These are phyloP conservation scores for Sarcophaga subvicina DNA, from an alignment of 2,888 invertebrate genomes.

Conservation along the genomic window DNA sequence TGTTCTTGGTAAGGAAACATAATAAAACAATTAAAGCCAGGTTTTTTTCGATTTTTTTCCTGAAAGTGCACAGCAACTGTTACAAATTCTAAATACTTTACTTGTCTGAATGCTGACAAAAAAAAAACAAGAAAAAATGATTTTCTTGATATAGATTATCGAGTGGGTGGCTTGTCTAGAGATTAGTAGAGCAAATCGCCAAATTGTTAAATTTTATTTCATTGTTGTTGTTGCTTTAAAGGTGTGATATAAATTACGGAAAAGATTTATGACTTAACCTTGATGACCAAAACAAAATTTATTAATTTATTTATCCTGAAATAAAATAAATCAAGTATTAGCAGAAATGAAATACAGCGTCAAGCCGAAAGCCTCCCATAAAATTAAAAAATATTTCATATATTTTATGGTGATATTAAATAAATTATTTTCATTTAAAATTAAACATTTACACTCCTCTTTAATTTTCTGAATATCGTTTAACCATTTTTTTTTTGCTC, in stretches of 20 bases:
- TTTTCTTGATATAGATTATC: background rate
- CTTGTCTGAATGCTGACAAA: background rate
- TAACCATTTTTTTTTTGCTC: background rate
- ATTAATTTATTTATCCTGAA: constrained; percentile 6
- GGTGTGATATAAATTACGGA: constrained; percentile 32
- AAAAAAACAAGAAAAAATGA: too few species aligned
- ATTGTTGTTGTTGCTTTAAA: constrained; percentile 5
- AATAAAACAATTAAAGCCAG: constrained; percentile 47
- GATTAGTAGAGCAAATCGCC: constrained; percentile 23
- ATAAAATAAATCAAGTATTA: background rate
- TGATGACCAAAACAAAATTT: constrained; percentile 27
- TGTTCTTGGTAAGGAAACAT: constrained; percentile 41
- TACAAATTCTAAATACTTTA: background rate
- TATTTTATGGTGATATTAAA: background rate
- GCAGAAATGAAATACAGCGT: constrained; percentile 6
- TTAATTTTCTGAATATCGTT: constrained; percentile 1
- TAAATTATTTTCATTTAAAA: constrained; percentile 9
- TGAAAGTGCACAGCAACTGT: background rate
- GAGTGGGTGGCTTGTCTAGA: constrained; percentile 25
- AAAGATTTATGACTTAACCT: constrained; percentile 41
- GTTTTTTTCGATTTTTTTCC: too few species aligned
- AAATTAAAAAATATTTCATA: background rate
- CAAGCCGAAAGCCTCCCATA: constrained; percentile 9
- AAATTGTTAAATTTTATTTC: background rate
- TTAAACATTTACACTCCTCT: constrained; percentile 49